Evolutionary conservation across 2,888 invertebrate genomes (phyloP), one percentile per base, ranked within the genome.

Genomic region (Drosophila lacicola): DNA sequence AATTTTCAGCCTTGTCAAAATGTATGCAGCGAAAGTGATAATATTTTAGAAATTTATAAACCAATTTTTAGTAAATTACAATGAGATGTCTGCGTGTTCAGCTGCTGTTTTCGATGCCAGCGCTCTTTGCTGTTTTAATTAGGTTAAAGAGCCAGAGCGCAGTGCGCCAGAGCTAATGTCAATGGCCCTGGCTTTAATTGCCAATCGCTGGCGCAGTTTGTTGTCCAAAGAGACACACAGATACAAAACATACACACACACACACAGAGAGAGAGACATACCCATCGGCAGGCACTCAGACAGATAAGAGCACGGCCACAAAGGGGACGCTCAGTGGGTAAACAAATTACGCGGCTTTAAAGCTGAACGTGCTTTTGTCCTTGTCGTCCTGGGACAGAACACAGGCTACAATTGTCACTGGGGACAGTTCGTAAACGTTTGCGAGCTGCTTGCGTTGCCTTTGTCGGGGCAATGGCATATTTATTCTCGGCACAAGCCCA

Each of bases 321-420:
- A 73, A 70, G 70, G 46, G 45, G 14, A 41, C 37, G 63, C 56
- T 45, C 57, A 54, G 55, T 68, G 57, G 49, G 69, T 70, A 83
- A 83, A 83, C 84, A 83, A 83, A 83, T 83, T 87, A 84, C 84
- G 77, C 82, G 84, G 83, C 87, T 83, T 87, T 83, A 84, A 82
- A 63, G 39, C 68, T 37, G 45, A 71, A 58, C 47, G 72, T 74
- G 71, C 75, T 66, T 29, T 71, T 68, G 76, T 80, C 63, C 65
- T 46, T 62, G 45, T 44, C 47, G 41, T 62, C 39, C 47, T 42
- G 56, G 49, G 36, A 53, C 50, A 61, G 34, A 46, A 25, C 6
- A 19, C 45, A 14, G 34, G 29, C 49, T 33, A 33, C 66, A 50
- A 58, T 36, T 57, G 73, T 56, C 72, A 50, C 49, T 21, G 42